Evolutionary conservation across 2,797 vertebrate species (phyloP).

Genomic region (Neosilurus hyrtlii): DNA sequence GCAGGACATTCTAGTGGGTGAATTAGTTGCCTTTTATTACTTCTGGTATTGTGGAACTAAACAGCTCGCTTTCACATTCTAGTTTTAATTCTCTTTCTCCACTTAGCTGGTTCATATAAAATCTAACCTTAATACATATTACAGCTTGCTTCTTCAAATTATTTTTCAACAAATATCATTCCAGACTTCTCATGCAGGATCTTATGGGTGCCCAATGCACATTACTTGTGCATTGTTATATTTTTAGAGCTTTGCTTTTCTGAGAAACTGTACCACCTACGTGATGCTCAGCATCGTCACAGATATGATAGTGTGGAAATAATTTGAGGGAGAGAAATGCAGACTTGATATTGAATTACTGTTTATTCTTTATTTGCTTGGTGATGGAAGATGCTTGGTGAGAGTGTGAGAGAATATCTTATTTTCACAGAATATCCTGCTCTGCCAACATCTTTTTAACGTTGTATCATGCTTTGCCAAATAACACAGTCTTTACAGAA

Average conservation of each 20-base stretch:
- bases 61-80: not conserved
- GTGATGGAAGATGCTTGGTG: conserved; percentile 30
- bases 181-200: not conserved
- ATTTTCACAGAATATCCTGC: conserved; percentile 36
- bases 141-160: not conserved
- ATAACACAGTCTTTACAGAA: conserved; percentile 42
- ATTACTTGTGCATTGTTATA: conserved; percentile 40
- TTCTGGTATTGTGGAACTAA: not conserved
- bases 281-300: conserved; percentile 26
- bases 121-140: not conserved
- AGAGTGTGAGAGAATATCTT: conserved; percentile 27
- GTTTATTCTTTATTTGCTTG: conserved; percentile 43
- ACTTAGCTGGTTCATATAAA: not conserved
- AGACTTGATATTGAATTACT: conserved; percentile 48
- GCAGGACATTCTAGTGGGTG: not conserved
- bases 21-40: conserved; percentile 11
- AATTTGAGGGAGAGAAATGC: conserved; percentile 40
- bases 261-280: conserved; percentile 47
- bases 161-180: conserved; percentile 11
- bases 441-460: conserved; percentile 46
- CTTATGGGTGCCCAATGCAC: conserved; percentile 19
- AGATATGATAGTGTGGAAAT: conserved; percentile 48
- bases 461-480: conserved; percentile 44
- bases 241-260: conserved; percentile 47
- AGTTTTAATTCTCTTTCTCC: not conserved